Conservation (phyloP, 1,140 invertebrate genomes). For the Drosophila miranda region DNA sequence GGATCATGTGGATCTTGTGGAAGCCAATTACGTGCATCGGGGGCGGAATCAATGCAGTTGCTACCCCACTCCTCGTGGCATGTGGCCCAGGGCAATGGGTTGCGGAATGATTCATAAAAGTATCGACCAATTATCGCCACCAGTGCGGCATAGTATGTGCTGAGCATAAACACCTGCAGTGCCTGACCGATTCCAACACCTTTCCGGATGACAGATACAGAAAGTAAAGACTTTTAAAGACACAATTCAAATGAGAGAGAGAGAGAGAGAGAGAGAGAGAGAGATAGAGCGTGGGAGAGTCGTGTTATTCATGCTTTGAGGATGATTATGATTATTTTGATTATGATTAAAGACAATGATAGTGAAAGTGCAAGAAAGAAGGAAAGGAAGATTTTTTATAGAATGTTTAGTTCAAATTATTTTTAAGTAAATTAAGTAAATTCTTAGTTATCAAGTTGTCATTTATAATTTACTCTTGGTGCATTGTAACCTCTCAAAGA, state of each 20-base stretch:
- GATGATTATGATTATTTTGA: no score
- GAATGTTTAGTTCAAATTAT: no score
- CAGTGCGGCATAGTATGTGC: constrained; percentile 88
- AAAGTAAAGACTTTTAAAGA: constrained; percentile 29
- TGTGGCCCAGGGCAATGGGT: constrained; percentile 85
- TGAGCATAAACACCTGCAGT: constrained; percentile 87
- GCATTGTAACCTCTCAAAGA: no score
- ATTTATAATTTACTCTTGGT: no score
- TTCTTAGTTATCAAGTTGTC: no score
- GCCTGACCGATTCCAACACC: constrained; percentile 91
- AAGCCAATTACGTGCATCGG: constrained; percentile 19
- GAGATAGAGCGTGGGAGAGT: not conserved
- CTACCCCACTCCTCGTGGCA: constrained; percentile 86
- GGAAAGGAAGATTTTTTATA: no score
- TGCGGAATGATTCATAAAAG: constrained; percentile 85
- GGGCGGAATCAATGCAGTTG: constrained; percentile 68
- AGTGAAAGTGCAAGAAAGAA: no score
- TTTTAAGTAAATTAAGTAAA: no score
- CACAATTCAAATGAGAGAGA: constrained; percentile 30
- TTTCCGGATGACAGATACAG: constrained; percentile 68
- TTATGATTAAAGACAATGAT: no score
- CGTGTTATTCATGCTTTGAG: no score
- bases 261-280: constrained; percentile 4
- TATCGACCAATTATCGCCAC: constrained; percentile 90
- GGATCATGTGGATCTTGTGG: constrained; percentile 12